Percentiles rank a stretch among this genome's conserved stretches.
These are phyloP conservation scores for Alexandromys fortis DNA, from an alignment of 2,113 vertebrate species.

Conservation along the genomic window DNA sequence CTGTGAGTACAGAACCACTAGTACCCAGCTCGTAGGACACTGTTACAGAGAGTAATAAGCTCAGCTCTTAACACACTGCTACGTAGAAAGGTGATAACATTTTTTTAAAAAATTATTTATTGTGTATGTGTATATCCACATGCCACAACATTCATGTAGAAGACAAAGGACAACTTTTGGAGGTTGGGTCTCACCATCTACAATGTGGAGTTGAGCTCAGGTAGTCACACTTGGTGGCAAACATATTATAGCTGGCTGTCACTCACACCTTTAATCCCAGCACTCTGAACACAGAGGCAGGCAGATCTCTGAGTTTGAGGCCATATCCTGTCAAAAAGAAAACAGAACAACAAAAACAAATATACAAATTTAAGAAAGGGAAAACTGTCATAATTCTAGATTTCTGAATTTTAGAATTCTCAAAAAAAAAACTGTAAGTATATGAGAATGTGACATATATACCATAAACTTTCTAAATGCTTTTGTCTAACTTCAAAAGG, in stretches of 20 bases:
- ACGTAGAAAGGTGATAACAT: too few species aligned
- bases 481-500: background rate
- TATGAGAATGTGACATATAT: background rate
- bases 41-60: background rate
- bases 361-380: background rate
- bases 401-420: conserved; percentile 21
- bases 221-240: background rate
- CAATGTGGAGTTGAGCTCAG: background rate
- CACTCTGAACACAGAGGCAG: too few species aligned
- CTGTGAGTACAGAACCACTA: background rate
- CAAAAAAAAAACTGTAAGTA: background rate
- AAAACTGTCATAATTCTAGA: background rate
- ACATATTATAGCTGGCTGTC: background rate
- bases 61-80: background rate
- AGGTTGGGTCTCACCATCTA: background rate
- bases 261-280: too few species aligned
- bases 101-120: background rate
- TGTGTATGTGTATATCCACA: background rate
- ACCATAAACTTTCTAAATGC: background rate
- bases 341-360: background rate
- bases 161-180: background rate
- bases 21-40: background rate
- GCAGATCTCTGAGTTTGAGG: too few species aligned
- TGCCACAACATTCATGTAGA: background rate
- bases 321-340: background rate